Conservation (phyloP, 2,797 vertebrate genomes). For the Microcaecilia unicolor region DNA sequence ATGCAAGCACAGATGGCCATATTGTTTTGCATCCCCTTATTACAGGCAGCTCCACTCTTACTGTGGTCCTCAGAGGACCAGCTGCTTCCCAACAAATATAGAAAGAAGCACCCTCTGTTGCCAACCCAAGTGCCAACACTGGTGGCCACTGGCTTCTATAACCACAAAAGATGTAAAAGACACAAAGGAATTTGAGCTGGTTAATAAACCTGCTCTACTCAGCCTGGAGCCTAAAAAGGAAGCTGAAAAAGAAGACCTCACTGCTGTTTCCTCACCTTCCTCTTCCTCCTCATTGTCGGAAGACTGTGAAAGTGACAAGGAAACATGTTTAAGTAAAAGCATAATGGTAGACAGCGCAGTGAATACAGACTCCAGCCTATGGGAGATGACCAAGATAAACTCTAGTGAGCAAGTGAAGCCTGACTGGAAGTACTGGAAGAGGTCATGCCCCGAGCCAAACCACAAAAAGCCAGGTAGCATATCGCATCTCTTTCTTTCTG, state of each 20-base stretch:
- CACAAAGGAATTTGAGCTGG: conserved; percentile 10
- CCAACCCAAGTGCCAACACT: conserved; percentile 7
- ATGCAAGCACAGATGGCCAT: conserved; percentile 6
- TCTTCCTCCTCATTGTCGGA: conserved; percentile 23
- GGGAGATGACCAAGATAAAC: conserved; percentile 18
- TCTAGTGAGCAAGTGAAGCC: conserved; percentile 26
- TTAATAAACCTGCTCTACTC: conserved; percentile 4
- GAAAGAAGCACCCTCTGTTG: conserved; percentile 22
- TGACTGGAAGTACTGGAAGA: conserved; percentile 68
- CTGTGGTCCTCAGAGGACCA: conserved; percentile 3
- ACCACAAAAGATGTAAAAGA: conserved; percentile 10
- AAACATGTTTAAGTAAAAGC: conserved; percentile 1
- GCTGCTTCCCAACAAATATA: conserved; percentile 8
- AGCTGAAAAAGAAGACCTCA: not conserved
- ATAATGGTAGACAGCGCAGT: conserved; percentile 26
- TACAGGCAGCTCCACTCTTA: not conserved
- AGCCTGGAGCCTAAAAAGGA: conserved; percentile 24
- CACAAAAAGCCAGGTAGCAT: conserved; percentile 58
- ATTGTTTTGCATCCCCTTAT: conserved; percentile 3
- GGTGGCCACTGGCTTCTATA: conserved; percentile 26
- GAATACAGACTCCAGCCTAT: conserved; percentile 29
- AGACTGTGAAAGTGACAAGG: conserved; percentile 12
- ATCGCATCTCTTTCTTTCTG: no score
- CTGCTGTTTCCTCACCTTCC: not conserved
- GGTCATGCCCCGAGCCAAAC: conserved; percentile 44